phyloP scores from a whole-genome alignment of 2,797 vertebrate genomes.

The Arnoldichthys spilopterus region DNA sequence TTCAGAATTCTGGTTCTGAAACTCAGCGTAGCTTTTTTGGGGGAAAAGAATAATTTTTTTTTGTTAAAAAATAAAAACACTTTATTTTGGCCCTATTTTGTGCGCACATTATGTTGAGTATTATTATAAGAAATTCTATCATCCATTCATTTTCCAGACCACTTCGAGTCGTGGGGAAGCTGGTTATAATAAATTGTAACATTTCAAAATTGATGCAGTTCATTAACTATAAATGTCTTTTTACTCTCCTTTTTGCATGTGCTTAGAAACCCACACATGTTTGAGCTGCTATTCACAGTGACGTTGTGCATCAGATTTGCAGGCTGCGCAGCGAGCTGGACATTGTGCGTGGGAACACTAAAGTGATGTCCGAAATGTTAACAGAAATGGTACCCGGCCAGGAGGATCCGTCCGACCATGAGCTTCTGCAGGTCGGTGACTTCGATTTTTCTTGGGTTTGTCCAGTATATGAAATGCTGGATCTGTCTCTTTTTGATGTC shows the following conservation, averaged over 20 bases:
- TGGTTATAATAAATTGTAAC: background rate
- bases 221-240: background rate
- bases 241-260: background rate
- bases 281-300: background rate
- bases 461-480: background rate
- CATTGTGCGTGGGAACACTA: conserved; percentile 95
- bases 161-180: too few species aligned
- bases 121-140: too few species aligned
- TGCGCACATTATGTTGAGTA: background rate
- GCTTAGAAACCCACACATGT: conserved; percentile 12
- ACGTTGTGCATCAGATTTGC: conserved; percentile 79
- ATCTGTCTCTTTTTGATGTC: background rate
- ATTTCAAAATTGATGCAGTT: background rate
- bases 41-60: too few species aligned
- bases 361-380: conserved; percentile 99
- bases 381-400: conserved; percentile 97
- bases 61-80: background rate
- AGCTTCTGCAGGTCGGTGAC: conserved; percentile 87
- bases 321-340: conserved; percentile 94
- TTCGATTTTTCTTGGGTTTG: conserved; percentile 13
- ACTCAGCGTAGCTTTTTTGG: background rate
- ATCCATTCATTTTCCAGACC: too few species aligned
- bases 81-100: background rate
- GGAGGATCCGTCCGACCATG: conserved; percentile 93
- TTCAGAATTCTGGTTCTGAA: background rate